Percentiles rank a stretch among this genome's conserved stretches.
Evolutionary conservation across 1,140 invertebrate genomes (phyloP).

Genomic region (Drosophila ogumai): DNA sequence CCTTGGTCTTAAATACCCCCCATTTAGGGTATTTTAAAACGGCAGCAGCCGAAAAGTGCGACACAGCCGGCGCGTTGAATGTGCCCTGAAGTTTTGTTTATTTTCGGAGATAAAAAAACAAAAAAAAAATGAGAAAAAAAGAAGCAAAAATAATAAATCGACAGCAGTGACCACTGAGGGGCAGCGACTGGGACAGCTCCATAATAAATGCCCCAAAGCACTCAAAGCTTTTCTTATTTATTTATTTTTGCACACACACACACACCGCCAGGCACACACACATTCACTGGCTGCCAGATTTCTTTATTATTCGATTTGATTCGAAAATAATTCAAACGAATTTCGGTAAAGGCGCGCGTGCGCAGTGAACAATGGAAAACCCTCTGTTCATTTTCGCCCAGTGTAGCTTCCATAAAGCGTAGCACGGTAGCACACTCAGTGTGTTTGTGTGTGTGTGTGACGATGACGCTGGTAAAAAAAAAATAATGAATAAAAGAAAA

Average conservation of each 20-base stretch:
- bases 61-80: conserved; percentile 55
- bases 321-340: conserved; percentile 49
- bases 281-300: conserved; percentile 30
- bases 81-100: conserved; percentile 64
- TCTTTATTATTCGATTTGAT: conserved; percentile 64
- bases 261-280: conserved; percentile 1
- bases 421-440: conserved; percentile 69
- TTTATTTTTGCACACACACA: conserved; percentile 45
- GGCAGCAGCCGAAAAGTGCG: conserved; percentile 54
- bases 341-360: conserved; percentile 39
- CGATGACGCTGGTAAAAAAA: conserved; percentile 80
- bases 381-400: conserved; percentile 51
- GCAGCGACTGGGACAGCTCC: conserved; percentile 49
- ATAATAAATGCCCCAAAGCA: conserved; percentile 60
- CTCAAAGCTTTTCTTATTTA: conserved; percentile 64
- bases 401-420: conserved; percentile 64
- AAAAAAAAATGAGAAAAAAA: conserved; percentile 6
- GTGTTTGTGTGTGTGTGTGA: conserved; percentile 39
- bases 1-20: neutral
- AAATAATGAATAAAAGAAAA: conserved; percentile 84
- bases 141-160: conserved; percentile 49
- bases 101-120: conserved; percentile 57
- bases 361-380: conserved; percentile 41
- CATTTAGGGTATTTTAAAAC: conserved; percentile 26
- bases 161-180: conserved; percentile 28